A percentile compares a stretch with the other conserved stretches of the same genome.
phyloP scores from a whole-genome alignment of 2,113 vertebrate species.

The Prunella himalayana region DNA sequence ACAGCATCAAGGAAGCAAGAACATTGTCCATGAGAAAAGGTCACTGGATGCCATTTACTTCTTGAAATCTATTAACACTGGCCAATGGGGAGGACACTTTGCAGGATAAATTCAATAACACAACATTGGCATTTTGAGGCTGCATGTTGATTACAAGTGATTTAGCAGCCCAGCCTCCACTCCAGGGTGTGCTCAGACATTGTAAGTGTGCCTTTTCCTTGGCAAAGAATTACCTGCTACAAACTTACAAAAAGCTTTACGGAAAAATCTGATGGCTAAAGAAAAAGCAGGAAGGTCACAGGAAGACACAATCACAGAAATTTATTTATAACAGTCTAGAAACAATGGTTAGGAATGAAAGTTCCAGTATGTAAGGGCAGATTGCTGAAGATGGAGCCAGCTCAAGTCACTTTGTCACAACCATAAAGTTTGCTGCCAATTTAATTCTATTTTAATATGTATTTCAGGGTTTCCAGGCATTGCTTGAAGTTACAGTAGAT shows the following conservation, averaged over 20 bases:
- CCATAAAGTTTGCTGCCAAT: not conserved
- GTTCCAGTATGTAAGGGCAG: not conserved
- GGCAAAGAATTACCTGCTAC: not conserved
- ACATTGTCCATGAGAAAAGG: not conserved
- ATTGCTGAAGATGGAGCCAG: constrained; percentile 40
- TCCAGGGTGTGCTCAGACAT: not conserved
- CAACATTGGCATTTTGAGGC: not conserved
- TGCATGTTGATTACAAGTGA: not conserved
- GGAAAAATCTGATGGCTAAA: not conserved
- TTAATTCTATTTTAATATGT: not conserved
- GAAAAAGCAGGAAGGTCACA: constrained; percentile 29
- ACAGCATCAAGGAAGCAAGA: not conserved
- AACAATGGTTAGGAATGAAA: constrained; percentile 44
- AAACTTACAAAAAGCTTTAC: not conserved
- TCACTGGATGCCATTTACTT: not conserved
- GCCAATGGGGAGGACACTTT: not conserved
- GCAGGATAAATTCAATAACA: not conserved
- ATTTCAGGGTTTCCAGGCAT: not conserved
- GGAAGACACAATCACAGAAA: constrained; percentile 1
- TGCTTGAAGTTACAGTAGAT: not conserved
- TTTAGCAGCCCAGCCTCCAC: not conserved
- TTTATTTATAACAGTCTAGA: constrained; percentile 34
- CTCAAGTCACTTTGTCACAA: not conserved
- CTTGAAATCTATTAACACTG: not conserved
- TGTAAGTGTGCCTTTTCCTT: not conserved